phyloP scores from a whole-genome alignment of 2,113 vertebrate genomes.

The Climacteris rufus region DNA sequence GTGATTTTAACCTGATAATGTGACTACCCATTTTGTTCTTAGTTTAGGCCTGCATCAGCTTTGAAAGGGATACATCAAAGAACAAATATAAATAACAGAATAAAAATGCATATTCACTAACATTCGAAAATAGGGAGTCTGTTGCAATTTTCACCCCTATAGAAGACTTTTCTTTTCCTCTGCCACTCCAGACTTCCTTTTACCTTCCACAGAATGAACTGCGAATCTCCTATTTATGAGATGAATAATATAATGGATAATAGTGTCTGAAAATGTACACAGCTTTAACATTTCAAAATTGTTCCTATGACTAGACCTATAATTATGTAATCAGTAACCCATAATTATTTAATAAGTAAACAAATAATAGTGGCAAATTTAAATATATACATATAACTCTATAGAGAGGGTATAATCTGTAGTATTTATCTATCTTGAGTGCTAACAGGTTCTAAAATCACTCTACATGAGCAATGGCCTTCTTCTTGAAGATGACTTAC shows the following conservation, averaged over 20 bases:
- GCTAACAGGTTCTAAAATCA: not conserved
- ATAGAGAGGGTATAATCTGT: not conserved
- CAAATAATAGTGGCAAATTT: not conserved
- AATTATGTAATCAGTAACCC: not conserved
- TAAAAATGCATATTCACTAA: not conserved
- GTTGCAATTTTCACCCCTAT: not conserved
- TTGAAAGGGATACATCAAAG: not conserved
- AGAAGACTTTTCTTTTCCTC: not conserved
- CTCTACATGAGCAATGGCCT: not conserved
- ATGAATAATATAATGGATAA: not conserved
- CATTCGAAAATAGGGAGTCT: not conserved
- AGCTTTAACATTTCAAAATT: not conserved
- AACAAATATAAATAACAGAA: not conserved
- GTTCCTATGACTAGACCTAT: not conserved
- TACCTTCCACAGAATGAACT: not conserved
- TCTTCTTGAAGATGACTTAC: not conserved
- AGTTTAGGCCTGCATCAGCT: not conserved
- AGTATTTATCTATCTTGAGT: not conserved
- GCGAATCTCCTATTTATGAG: not conserved
- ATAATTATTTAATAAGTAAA: not conserved
- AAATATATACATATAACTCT: not conserved
- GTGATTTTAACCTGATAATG: not conserved
- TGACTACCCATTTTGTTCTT: not conserved
- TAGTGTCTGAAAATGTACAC: not conserved
- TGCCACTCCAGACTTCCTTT: not conserved